These are phyloP conservation scores for Globia sparganii DNA, from an alignment of 2,888 invertebrate genomes.

Conservation along the genomic window DNA sequence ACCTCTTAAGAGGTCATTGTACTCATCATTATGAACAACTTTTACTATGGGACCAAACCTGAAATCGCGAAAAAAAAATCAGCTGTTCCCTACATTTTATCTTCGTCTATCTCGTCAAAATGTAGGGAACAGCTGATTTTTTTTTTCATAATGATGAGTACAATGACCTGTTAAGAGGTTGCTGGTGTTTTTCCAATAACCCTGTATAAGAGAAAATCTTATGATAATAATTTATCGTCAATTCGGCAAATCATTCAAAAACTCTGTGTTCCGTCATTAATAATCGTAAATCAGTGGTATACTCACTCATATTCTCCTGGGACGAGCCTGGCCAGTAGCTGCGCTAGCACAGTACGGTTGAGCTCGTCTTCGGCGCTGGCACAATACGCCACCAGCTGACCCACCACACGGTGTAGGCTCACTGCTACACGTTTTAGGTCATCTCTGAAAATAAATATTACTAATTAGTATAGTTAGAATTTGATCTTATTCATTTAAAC, in stretches of 20 bases:
- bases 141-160: too few relatives aligned
- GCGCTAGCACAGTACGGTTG: constrained; percentile 93
- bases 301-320: constrained; percentile 69
- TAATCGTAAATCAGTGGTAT: not conserved
- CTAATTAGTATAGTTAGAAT: not conserved
- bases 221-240: not conserved
- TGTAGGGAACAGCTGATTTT: too few relatives aligned
- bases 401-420: constrained; percentile 92
- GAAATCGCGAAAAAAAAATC: too few relatives aligned
- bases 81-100: too few relatives aligned
- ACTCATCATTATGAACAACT: too few relatives aligned
- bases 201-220: too few relatives aligned
- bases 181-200: too few relatives aligned
- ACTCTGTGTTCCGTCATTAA: not conserved
- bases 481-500: not conserved
- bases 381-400: constrained; percentile 93
- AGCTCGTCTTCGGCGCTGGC: constrained; percentile 94
- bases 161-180: too few relatives aligned
- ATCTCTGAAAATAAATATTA: constrained; percentile 87
- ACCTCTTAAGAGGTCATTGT: too few relatives aligned
- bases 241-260: not conserved
- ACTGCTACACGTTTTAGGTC: constrained; percentile 92
- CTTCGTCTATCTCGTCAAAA: too few relatives aligned
- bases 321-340: constrained; percentile 85
- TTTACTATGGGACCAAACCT: too few relatives aligned